Percentiles rank a stretch among this genome's conserved stretches.
Conservation (phyloP, 2,888 invertebrate genomes). For the Hypercompe scribonia region DNA sequence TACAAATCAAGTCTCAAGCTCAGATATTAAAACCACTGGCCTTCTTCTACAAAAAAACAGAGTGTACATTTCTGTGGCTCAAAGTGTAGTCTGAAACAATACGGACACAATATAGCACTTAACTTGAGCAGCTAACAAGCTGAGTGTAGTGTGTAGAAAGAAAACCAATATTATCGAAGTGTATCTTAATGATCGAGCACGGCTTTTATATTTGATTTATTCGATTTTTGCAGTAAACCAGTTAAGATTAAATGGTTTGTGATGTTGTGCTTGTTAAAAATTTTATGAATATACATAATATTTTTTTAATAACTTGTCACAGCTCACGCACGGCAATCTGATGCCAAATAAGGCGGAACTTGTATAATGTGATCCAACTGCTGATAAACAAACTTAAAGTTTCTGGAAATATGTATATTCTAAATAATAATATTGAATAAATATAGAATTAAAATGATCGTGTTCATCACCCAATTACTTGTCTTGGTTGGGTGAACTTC, state of each 20-base stretch:
- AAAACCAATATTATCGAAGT: conserved; percentile 30
- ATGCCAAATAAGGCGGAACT: too few relatives aligned
- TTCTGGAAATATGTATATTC: too few relatives aligned
- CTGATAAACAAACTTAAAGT: too few relatives aligned
- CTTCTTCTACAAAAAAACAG: neutral
- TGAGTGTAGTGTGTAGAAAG: conserved; percentile 27
- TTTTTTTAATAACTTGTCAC: neutral
- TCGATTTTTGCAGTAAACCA: conserved; percentile 6
- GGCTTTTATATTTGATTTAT: conserved; percentile 15
- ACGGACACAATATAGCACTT: conserved; percentile 51
- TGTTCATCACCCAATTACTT: too few relatives aligned
- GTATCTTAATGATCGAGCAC: conserved; percentile 40
- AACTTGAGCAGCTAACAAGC: conserved; percentile 39
- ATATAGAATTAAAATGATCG: too few relatives aligned
- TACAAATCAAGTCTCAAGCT: neutral
- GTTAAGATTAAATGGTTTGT: conserved; percentile 4
- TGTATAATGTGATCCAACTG: too few relatives aligned
- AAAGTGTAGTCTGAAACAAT: conserved; percentile 28
- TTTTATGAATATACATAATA: neutral
- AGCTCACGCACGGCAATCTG: too few relatives aligned
- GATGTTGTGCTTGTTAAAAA: neutral
- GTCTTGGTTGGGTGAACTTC: too few relatives aligned
- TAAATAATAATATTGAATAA: too few relatives aligned
- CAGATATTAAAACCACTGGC: neutral
- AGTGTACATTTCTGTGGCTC: conserved; percentile 8